Base-by-base conservation (phyloP, 2,113 vertebrate species). In the Pungitius pungitius region DNA sequence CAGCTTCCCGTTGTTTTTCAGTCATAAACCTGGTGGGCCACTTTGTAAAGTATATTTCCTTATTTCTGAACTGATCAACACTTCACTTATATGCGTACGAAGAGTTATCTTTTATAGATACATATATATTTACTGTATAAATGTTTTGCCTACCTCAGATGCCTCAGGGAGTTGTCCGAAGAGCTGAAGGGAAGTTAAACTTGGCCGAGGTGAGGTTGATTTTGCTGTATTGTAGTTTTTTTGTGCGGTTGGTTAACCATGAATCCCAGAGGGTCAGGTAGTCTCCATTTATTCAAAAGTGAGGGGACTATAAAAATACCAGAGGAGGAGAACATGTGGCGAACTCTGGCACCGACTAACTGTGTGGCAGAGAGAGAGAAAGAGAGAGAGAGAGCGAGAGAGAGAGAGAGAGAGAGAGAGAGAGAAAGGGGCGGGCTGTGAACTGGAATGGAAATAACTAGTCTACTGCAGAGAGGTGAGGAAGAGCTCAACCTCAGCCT, bases 391-490 rank as follows among this genome's bases (percentile, higher is more conserved):
- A 67, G 30, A 69, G 54, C n/a, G 10, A 66, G 11, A 35, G 18
- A 18, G 3, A 69, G 49, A 45, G 17, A 61, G 11, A 26, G 13
- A 43, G 3, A 58, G 51, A 73, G 42, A 22, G 57, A 61, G 55
- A 67, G 30, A 69, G 54, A 67, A 56, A 60, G 47, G 84, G 85
- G 69, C 58, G 52, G 68, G 33, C 33, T 35, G 69, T 63, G 78
- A 85, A 40, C 37, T 42, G 1, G 43, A 85, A 85, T 85, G 88
- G 83, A 90, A 88, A 90, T 77, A 84, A 87, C 79, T 77, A 60
- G 65, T 18, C 72, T 11, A 20, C 14, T 5, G 70, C 69, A 63
- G 52, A 7, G 73, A 82, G 72, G 79, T 72, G 80, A 84, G 70
- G 56, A 80, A 26, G 73, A 35, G 33, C 33, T 35, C 33, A 35